Evolutionary conservation across 2,888 invertebrate genomes (phyloP).

Genomic region (Drosophila demipolita): DNA sequence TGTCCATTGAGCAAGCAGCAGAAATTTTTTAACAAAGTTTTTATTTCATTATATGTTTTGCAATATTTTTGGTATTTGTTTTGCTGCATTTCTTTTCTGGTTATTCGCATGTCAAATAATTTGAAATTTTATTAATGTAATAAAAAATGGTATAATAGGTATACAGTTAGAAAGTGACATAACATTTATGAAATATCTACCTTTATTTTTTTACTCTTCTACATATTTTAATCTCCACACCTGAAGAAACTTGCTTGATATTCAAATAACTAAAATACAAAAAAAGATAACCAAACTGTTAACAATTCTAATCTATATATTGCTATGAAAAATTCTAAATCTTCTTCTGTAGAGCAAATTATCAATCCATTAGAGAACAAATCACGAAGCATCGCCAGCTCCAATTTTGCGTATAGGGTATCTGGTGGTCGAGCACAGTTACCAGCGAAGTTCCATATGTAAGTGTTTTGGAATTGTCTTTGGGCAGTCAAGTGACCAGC

Average conservation of each 20-base stretch:
- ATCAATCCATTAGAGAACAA: neutral
- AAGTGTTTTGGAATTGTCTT: conserved; percentile 44
- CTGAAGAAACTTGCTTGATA: neutral
- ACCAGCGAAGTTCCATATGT: neutral
- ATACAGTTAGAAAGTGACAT: neutral
- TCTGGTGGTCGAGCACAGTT: neutral
- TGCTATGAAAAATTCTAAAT: neutral
- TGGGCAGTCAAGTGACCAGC: conserved; percentile 18
- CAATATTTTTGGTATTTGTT: conserved; percentile 12
- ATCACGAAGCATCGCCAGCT: neutral
- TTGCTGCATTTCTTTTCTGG: conserved; percentile 8
- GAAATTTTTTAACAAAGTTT: conserved; percentile 29
- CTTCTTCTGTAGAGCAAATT: neutral
- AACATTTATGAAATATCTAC: neutral
- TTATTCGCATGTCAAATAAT: conserved; percentile 5
- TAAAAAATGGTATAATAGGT: too few relatives aligned
- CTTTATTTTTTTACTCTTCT: neutral
- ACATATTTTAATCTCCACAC: neutral
- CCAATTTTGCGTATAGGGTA: neutral
- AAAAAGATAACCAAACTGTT: neutral
- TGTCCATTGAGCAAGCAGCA: conserved; percentile 21
- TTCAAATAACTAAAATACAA: neutral
- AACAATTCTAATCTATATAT: neutral
- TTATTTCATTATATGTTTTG: conserved; percentile 39
- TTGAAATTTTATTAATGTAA: neutral